These are phyloP conservation scores for Menidia beryllina DNA, from an alignment of 2,113 vertebrate species.

Conservation along the genomic window DNA sequence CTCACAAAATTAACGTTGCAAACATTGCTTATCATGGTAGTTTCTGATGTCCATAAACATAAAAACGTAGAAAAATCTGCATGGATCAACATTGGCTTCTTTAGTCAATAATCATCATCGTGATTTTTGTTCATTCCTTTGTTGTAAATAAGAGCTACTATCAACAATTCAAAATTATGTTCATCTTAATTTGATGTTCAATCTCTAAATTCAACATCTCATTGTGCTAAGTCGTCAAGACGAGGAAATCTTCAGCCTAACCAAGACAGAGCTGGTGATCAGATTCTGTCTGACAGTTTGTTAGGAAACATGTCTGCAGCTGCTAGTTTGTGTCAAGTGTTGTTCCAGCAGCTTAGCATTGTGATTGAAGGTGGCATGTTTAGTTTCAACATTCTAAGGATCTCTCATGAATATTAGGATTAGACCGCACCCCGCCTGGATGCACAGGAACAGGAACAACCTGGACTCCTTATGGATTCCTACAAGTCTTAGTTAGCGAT, in stretches of 20 bases:
- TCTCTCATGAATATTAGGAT: constrained; percentile 3
- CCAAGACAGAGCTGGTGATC: background rate
- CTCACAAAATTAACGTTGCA: too few relatives aligned
- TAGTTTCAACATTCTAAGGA: constrained; percentile 29
- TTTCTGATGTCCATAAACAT: too few relatives aligned
- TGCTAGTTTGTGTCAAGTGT: constrained; percentile 19
- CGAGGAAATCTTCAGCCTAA: background rate
- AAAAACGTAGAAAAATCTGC: too few relatives aligned
- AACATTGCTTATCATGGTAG: too few relatives aligned
- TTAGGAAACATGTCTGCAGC: constrained; percentile 37
- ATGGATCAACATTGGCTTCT: background rate
- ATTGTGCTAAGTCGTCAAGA: background rate
- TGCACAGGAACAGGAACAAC: background rate
- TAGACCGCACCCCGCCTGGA: background rate
- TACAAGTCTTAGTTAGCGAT: too few relatives aligned
- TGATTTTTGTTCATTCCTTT: background rate
- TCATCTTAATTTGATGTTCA: too few relatives aligned
- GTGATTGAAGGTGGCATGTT: constrained; percentile 47
- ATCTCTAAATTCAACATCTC: background rate
- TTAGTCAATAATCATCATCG: background rate
- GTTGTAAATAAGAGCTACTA: background rate
- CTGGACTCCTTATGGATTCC: too few relatives aligned
- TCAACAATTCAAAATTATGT: background rate
- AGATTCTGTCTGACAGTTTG: constrained; percentile 34
- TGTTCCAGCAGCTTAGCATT: constrained; percentile 1